These are phyloP conservation scores for Pangasius macronema DNA, from an alignment of 2,797 vertebrate genomes.

Conservation along the genomic window DNA sequence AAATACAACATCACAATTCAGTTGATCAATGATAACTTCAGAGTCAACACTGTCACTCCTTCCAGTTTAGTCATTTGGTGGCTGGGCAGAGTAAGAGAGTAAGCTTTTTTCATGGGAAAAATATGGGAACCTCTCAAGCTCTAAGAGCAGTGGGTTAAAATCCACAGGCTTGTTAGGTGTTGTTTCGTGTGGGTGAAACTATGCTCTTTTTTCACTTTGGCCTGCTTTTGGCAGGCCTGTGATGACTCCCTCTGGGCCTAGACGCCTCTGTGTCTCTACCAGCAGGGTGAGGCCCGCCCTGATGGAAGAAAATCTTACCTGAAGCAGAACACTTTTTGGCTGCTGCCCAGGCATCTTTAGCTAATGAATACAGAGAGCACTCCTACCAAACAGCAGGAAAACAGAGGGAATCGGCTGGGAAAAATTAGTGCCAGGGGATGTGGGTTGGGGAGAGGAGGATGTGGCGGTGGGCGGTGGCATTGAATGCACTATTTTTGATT, in stretches of 20 bases:
- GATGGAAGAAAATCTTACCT: constrained; percentile 66
- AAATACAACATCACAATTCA: constrained; percentile 38
- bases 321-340: constrained; percentile 60
- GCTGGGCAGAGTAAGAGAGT: constrained; percentile 11
- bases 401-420: constrained; percentile 26
- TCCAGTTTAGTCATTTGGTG: constrained; percentile 31
- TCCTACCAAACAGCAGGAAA: constrained; percentile 49
- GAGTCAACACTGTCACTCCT: constrained; percentile 39
- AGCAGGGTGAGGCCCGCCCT: constrained; percentile 60
- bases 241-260: constrained; percentile 52
- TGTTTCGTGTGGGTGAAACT: constrained; percentile 44
- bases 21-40: constrained; percentile 42
- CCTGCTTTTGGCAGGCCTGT: constrained; percentile 53
- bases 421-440: neutral
- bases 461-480: neutral
- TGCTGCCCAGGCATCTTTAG: constrained; percentile 58
- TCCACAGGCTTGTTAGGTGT: constrained; percentile 33
- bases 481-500: neutral
- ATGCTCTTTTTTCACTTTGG: constrained; percentile 31
- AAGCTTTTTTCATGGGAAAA: neutral
- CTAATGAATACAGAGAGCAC: constrained; percentile 64
- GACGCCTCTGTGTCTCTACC: constrained; percentile 67
- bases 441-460: no score
- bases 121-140: constrained; percentile 8
- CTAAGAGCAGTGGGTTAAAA: constrained; percentile 9